Conservation (phyloP, 2,888 invertebrate species). For the Hypselothyrea guttata region DNA sequence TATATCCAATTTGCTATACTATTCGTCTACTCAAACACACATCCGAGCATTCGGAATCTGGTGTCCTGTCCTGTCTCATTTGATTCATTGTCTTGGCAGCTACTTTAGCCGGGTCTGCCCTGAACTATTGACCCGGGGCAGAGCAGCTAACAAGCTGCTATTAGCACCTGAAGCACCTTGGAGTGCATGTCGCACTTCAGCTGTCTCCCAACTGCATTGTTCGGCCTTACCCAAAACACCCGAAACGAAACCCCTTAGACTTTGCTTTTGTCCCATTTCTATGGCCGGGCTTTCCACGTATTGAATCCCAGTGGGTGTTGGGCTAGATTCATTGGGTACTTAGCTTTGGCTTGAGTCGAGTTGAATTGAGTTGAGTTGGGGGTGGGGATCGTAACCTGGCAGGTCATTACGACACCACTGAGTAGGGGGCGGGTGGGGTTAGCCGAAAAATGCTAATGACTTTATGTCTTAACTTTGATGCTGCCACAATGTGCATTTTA, state of each 20-base stretch:
- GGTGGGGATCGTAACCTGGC: conserved; percentile 23
- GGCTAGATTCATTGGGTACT: background rate
- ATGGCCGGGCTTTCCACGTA: conserved; percentile 27
- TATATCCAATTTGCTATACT: too few relatives aligned
- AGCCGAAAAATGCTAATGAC: conserved; percentile 74
- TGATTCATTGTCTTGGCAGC: background rate
- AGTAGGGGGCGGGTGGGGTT: conserved; percentile 23
- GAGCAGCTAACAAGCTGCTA: conserved; percentile 34
- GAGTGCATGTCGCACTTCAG: conserved; percentile 27
- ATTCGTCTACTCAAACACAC: too few relatives aligned
- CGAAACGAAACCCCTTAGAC: conserved; percentile 30
- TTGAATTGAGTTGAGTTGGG: background rate
- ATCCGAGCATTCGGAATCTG: too few relatives aligned
- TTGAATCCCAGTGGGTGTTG: conserved; percentile 7
- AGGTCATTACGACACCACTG: conserved; percentile 37
- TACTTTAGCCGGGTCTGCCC: too few relatives aligned
- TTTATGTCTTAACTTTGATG: conserved; percentile 65
- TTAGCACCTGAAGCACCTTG: conserved; percentile 42
- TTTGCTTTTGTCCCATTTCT: conserved; percentile 60
- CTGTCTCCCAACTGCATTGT: conserved; percentile 14
- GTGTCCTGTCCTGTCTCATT: background rate
- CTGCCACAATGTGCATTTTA: conserved; percentile 72
- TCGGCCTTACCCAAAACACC: conserved; percentile 1
- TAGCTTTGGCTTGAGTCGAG: too few relatives aligned
- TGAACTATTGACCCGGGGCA: conserved; percentile 10